Base-by-base conservation (phyloP, 1,140 invertebrate genomes). In the Vanessa atalanta region DNA sequence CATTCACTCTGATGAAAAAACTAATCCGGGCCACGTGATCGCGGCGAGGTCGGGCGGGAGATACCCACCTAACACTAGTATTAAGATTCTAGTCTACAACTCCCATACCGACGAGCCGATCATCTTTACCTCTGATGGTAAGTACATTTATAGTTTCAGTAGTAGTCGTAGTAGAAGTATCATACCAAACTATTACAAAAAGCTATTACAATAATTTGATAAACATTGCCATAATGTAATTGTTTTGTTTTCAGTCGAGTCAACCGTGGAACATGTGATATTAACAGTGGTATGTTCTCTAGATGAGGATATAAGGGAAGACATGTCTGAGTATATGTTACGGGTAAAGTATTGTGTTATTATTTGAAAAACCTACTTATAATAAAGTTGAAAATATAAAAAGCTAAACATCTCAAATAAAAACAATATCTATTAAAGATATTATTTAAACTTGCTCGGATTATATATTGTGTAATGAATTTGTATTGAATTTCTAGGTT, bases 251-350 rank as follows among this genome's bases (percentile, higher is more conserved):
- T 65, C 89, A 97, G 97, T 98, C 76, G 96, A 95, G 80, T 96
- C 96, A 26, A 97, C 95, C 71, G 95, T 98, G 31, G 97, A 98
- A 79, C 97, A 98, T 85, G 96, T 98, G 55, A 96, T 98, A 82
- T 93, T 96, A 73, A 97, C 98, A 83, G 95, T 97, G n/a, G 95
- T 97, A 26, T 97, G 96, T 89, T 96, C 96, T 47, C 91, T 98
- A 47, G 97, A 97, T 72, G 95, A 95, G 71, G 94, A 95, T 81
- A 94, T 95, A 53, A 94, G 93, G 53, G 95, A 95, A 50, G 94
- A 94, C 64, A 95, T 95, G 73, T 94, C 94, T 72, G 95, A 95
- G 83, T 97, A 95, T 87, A 94, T 95, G 67, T 91, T 96, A 16
- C 90, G 92, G 82, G 91, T 93, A 83, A 89, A 87, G 69, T 14